A percentile compares a stretch with the other conserved stretches of the same genome.
These are phyloP conservation scores for Megathymus violae DNA, from an alignment of 1,140 invertebrate species.

Conservation along the genomic window DNA sequence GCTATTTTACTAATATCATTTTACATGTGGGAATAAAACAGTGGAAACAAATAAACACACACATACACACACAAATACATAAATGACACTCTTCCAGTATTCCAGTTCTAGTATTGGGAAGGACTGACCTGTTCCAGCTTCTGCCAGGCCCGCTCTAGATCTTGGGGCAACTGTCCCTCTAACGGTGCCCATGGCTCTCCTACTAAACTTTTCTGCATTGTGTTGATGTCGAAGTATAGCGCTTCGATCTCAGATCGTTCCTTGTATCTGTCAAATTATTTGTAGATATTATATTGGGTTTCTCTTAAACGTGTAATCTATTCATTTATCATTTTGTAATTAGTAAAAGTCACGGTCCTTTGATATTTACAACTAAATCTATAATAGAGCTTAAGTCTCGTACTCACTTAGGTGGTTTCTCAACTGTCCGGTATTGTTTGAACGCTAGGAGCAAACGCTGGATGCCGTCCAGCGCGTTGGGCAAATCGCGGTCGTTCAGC, in stretches of 20 bases:
- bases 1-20: no score
- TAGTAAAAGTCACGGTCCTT: no score
- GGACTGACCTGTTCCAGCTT: constrained; percentile 90
- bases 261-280: constrained; percentile 88
- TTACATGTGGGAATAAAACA: no score
- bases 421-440: constrained; percentile 97
- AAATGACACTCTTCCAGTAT: no score
- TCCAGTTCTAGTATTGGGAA: no score
- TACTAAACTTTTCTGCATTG: constrained; percentile 95
- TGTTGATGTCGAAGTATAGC: constrained; percentile 98
- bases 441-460: constrained; percentile 95
- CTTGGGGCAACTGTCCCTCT: constrained; percentile 95
- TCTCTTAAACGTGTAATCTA: no score
- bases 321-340: not conserved
- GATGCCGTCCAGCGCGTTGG: constrained; percentile 98
- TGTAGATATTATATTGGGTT: no score
- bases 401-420: constrained; percentile 97
- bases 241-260: constrained; percentile 99
- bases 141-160: constrained; percentile 97
- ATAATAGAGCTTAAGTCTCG: no score
- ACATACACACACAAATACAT: constrained; percentile 15
- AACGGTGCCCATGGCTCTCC: constrained; percentile 95
- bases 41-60: constrained; percentile 10
- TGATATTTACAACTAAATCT: no score
- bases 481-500: constrained; percentile 94